A percentile compares a stretch with the other conserved stretches of the same genome.
These are phyloP conservation scores for Oreochromis mossambicus DNA, from an alignment of 2,797 vertebrate species.

Conservation along the genomic window DNA sequence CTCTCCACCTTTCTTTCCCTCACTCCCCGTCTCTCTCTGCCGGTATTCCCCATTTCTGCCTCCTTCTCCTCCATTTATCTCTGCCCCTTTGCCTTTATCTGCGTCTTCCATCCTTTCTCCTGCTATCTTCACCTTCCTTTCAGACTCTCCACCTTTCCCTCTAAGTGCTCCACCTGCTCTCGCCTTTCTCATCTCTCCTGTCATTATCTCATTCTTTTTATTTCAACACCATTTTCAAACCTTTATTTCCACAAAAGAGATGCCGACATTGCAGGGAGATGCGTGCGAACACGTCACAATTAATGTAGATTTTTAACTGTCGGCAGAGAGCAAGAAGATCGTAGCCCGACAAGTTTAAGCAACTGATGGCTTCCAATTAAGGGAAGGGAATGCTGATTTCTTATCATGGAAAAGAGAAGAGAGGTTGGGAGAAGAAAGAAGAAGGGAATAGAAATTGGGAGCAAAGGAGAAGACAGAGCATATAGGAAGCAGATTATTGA, in stretches of 20 bases:
- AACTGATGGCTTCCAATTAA: constrained; percentile 73
- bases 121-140: not conserved
- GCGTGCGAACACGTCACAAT: constrained; percentile 59
- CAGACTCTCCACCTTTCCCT: not conserved
- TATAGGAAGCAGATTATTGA: not conserved
- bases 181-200: not conserved
- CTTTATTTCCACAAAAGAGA: not conserved
- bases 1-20: not conserved
- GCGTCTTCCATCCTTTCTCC: not conserved
- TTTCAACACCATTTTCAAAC: not conserved
- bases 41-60: not conserved
- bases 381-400: not conserved
- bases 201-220: not conserved
- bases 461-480: not conserved
- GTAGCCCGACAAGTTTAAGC: constrained; percentile 85
- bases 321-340: constrained; percentile 79
- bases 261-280: not conserved
- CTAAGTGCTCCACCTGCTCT: not conserved
- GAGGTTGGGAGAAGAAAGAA: not conserved
- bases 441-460: not conserved
- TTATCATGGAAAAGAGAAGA: not conserved
- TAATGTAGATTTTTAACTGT: constrained; percentile 82
- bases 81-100: not conserved
- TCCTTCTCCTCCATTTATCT: not conserved
- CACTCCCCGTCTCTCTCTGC: not conserved